phyloP scores from a whole-genome alignment of 2,888 invertebrate genomes.

The Acleris literana region DNA sequence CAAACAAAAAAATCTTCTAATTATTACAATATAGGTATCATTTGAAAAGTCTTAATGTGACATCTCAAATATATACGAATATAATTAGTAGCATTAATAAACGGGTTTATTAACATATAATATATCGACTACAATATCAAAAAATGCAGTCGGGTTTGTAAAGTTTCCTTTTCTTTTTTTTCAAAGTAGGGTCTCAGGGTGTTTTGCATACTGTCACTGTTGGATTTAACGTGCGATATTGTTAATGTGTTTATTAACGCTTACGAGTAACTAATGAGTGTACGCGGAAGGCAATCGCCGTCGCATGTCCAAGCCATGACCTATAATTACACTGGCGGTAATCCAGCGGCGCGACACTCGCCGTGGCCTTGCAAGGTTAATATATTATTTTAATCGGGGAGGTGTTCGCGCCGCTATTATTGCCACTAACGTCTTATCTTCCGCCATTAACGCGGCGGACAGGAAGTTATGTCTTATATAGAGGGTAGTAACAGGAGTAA shows the following conservation, averaged over 20 bases:
- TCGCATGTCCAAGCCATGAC: slow-evolving; percentile 41
- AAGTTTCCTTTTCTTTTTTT: too few species aligned
- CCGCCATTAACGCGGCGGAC: slow-evolving; percentile 22
- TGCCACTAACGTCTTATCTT: slow-evolving; percentile 33
- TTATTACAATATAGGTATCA: too few species aligned
- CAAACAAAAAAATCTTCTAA: too few species aligned
- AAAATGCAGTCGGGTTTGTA: too few species aligned
- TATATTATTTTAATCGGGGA: slow-evolving; percentile 63
- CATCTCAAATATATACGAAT: too few species aligned
- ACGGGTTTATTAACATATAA: too few species aligned
- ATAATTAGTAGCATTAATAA: too few species aligned
- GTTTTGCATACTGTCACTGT: too few species aligned
- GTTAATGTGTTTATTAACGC: not conserved
- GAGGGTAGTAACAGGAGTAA: slow-evolving; percentile 9
- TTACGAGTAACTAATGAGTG: slow-evolving; percentile 3
- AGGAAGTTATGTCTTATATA: slow-evolving; percentile 33
- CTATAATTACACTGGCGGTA: slow-evolving; percentile 60
- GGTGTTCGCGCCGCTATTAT: slow-evolving; percentile 36
- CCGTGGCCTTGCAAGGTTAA: slow-evolving; percentile 76
- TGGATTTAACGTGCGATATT: too few species aligned
- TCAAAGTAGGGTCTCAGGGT: too few species aligned
- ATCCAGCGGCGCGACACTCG: slow-evolving; percentile 72
- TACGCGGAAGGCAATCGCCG: slow-evolving; percentile 28
- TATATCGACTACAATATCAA: too few species aligned
- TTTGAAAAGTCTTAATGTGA: too few species aligned